These are phyloP conservation scores for Ophioninae sp. DNA, from an alignment of 2,888 invertebrate genomes.

Conservation along the genomic window DNA sequence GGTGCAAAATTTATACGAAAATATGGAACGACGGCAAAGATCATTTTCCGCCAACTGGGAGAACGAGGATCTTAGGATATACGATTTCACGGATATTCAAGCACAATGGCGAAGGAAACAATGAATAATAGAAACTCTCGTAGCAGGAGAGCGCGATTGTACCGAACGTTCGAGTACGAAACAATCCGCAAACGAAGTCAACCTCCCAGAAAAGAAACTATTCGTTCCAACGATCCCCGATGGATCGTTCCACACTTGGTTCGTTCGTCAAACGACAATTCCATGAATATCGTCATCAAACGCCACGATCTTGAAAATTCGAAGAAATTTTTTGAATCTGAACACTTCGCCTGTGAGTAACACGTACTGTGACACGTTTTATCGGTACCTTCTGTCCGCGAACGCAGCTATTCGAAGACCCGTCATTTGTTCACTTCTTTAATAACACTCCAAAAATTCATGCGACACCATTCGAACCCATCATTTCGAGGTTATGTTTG, in stretches of 20 bases:
- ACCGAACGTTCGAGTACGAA: slow-evolving; percentile 33
- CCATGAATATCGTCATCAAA: too few species aligned
- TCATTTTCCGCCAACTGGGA: slow-evolving; percentile 47
- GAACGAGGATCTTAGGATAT: slow-evolving; percentile 49
- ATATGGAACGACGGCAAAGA: slow-evolving; percentile 48
- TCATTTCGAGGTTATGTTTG: too few species aligned
- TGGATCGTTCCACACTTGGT: not conserved
- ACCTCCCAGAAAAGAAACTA: slow-evolving; percentile 15
- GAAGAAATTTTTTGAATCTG: too few species aligned
- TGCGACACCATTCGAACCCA: too few species aligned
- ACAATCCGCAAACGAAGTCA: slow-evolving; percentile 32
- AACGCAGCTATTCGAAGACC: too few species aligned
- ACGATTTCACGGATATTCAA: slow-evolving; percentile 59
- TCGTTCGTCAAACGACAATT: too few species aligned
- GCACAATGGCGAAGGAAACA: slow-evolving; percentile 62
- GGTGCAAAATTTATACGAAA: not conserved
- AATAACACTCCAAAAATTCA: too few species aligned
- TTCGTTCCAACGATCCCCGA: not conserved
- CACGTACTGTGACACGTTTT: too few species aligned
- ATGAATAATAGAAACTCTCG: slow-evolving; percentile 59
- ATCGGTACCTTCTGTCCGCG: too few species aligned
- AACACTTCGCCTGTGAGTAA: too few species aligned
- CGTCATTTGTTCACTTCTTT: too few species aligned
- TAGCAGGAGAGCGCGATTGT: not conserved
- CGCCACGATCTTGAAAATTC: too few species aligned